Evolutionary conservation across 1,140 invertebrate genomes (phyloP), one percentile per base, ranked within the genome.

Genomic region (Drosophila pseudoobscura): DNA sequence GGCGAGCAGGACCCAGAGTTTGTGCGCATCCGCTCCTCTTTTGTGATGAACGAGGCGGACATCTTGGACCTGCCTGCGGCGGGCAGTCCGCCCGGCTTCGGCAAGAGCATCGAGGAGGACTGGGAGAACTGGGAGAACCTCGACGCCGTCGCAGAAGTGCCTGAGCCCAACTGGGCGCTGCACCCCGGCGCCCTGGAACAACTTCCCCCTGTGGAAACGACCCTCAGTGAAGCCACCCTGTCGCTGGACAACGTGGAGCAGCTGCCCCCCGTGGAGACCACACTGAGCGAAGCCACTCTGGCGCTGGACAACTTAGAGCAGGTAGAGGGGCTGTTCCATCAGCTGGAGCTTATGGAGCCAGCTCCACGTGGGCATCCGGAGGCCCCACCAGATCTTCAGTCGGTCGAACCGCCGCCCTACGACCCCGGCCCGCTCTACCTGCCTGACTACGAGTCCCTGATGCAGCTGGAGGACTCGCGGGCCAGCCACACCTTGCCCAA

Each of bases 71-170:
- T 63, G 20, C 52, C 68, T 0, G 11, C 52, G 39, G 59, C 88
- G 0, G 66, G 74, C 17, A 87, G 83, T 45, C 82, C 82, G 8
- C 82, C 78, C 9, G 89, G 89, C 9, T 91, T 89, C 65, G 89
- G 89, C 6, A 91, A 91, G 49, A 73, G 55, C 54, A 91, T 91
- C 46, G 89, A 91, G n/a, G 89, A 91, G 24, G 89, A 91, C 44
- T 91, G 89, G 89, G 82, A 78, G 20, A 91, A 80, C 64, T 91
- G 90, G 66, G 82, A 78, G 31, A 77, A 91, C 41, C 70, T 91
- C 13, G 68, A 78, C 4, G 50, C 50, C 9, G 78, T 87, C 3
- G 9, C 43, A 2, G 43, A 46, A 7, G 9, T 68, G 6, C 74
- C 77, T 0, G 57, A 59, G 13, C 59, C 72, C 7, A 85, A 73